A percentile compares a stretch with the other conserved stretches of the same genome.
Conservation (phyloP, 2,113 vertebrate genomes). For the Phoenicopterus ruber region DNA sequence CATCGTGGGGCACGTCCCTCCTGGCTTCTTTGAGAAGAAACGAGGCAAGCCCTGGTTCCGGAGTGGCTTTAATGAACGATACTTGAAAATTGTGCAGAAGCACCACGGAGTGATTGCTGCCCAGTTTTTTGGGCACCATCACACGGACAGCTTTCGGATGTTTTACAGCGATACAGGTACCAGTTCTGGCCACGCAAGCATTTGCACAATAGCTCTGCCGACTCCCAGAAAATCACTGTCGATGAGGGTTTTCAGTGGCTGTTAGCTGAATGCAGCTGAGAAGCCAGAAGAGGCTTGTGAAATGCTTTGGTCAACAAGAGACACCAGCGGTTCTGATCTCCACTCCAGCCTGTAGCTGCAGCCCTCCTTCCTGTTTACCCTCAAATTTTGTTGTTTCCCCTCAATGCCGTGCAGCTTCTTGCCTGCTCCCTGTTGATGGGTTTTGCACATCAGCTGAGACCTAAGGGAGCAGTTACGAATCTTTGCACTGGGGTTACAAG, state of each 20-base stretch:
- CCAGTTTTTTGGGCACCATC: conserved; percentile 97
- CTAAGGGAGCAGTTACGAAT: background rate
- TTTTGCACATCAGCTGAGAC: background rate
- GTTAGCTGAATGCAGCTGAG: background rate
- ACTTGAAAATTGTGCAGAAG: conserved; percentile 79
- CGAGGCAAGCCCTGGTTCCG: conserved; percentile 84
- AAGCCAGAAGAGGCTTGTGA: background rate
- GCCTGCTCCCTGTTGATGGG: background rate
- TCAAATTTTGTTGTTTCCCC: background rate
- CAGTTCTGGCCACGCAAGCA: background rate
- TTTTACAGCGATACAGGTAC: conserved; percentile 84
- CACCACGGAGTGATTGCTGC: conserved; percentile 82
- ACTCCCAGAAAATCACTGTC: background rate
- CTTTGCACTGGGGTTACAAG: background rate
- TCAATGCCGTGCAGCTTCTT: background rate
- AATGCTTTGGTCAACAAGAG: background rate
- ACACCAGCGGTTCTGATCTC: background rate
- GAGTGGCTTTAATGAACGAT: conserved; percentile 78
- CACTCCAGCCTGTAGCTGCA: background rate
- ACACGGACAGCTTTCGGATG: conserved; percentile 91
- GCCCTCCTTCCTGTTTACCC: background rate
- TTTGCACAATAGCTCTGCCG: background rate
- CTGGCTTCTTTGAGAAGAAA: conserved; percentile 94
- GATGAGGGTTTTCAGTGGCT: background rate
- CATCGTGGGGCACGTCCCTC: conserved; percentile 88